These are phyloP conservation scores for Orycteropus afer DNA, from an alignment of 2,113 vertebrate species.

Conservation along the genomic window DNA sequence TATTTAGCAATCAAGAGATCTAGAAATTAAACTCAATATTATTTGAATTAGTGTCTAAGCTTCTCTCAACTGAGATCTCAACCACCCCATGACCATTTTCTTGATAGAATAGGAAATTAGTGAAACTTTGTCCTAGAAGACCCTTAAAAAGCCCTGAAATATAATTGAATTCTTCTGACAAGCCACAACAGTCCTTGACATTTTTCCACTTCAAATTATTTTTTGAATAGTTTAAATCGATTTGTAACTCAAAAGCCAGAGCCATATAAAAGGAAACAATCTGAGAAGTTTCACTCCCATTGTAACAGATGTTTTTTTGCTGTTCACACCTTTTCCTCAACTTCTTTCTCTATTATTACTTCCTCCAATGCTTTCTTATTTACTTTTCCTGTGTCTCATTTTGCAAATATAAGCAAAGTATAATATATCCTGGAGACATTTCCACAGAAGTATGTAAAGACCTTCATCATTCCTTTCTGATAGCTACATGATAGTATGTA, in stretches of 20 bases:
- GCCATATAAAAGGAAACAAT: background rate
- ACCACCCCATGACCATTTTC: background rate
- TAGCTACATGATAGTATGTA: background rate
- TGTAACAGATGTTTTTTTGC: background rate
- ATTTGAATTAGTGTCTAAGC: background rate
- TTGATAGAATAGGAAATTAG: background rate
- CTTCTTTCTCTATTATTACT: background rate
- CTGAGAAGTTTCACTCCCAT: background rate
- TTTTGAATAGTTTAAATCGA: background rate
- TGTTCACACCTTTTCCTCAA: background rate
- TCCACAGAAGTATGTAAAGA: background rate
- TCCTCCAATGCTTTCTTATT: constrained; percentile 14
- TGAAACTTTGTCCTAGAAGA: background rate
- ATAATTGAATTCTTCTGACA: background rate
- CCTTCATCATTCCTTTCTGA: background rate
- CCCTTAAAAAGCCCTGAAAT: background rate
- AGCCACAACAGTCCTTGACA: background rate
- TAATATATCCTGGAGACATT: background rate
- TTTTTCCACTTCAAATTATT: background rate
- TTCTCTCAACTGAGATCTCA: background rate
- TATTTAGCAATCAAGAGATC: background rate
- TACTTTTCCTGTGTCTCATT: background rate
- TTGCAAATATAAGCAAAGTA: constrained; percentile 4
- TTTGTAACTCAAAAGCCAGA: background rate
- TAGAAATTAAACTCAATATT: background rate